phyloP scores from a whole-genome alignment of 2,888 invertebrate genomes.

The Drosophila austrosaltans region DNA sequence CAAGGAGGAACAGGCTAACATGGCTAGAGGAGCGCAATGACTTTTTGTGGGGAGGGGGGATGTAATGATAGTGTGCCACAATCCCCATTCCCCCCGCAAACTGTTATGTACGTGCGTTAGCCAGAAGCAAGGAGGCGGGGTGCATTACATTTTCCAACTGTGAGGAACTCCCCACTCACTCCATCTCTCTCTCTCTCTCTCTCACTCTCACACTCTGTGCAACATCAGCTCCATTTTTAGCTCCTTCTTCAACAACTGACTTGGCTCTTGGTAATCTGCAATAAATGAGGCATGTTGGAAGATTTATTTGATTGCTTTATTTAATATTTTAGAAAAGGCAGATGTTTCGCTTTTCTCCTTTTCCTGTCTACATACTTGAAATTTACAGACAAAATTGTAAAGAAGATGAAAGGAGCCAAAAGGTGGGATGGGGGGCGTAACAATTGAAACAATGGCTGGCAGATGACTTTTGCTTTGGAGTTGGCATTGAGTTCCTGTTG shows the following conservation, averaged over 20 bases:
- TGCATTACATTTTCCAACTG: constrained; percentile 41
- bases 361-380: constrained; percentile 15
- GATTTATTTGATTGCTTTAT: constrained; percentile 82
- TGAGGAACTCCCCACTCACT: background rate
- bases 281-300: constrained; percentile 82
- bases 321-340: constrained; percentile 78
- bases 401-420: background rate
- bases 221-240: constrained; percentile 28
- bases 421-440: background rate
- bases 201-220: constrained; percentile 36
- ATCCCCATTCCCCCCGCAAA: background rate
- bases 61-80: constrained; percentile 70
- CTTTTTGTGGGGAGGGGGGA: constrained; percentile 16
- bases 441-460: constrained; percentile 15
- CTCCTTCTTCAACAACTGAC: constrained; percentile 18
- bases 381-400: constrained; percentile 31
- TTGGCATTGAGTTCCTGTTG: constrained; percentile 54
- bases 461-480: constrained; percentile 32
- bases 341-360: constrained; percentile 61
- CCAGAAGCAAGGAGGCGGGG: constrained; percentile 16
- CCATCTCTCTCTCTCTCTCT: constrained; percentile 2
- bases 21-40: constrained; percentile 24
- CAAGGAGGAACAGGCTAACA: background rate
- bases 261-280: constrained; percentile 79
- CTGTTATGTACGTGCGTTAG: constrained; percentile 63